phyloP scores from a whole-genome alignment of 2,888 invertebrate species.

The Notodonta dromedarius region DNA sequence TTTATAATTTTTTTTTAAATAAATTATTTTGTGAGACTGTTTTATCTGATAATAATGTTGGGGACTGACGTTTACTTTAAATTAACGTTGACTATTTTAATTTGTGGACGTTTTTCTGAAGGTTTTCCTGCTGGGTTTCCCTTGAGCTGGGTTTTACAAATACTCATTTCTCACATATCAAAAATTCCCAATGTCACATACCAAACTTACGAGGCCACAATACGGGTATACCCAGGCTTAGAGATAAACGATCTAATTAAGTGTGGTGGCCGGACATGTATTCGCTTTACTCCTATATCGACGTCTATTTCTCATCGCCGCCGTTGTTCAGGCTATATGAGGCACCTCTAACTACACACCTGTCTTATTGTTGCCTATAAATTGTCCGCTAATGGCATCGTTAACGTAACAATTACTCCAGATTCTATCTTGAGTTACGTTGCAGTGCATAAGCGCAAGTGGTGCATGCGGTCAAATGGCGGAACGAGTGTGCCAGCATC shows the following conservation, averaged over 20 bases:
- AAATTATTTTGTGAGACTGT: not conserved
- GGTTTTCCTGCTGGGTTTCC: not conserved
- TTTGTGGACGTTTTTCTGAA: not conserved
- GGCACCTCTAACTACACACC: constrained; percentile 45
- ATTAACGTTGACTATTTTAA: not conserved
- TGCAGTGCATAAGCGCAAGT: constrained; percentile 45
- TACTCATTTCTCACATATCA: not conserved
- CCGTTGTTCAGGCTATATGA: constrained; percentile 45
- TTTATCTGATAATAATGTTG: no score
- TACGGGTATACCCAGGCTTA: constrained; percentile 15
- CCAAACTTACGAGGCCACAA: not conserved
- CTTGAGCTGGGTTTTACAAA: not conserved
- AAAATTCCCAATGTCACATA: not conserved
- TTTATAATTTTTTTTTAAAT: not conserved
- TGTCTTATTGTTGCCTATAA: constrained; percentile 58
- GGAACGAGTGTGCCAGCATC: constrained; percentile 38
- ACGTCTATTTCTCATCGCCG: constrained; percentile 63
- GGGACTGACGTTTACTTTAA: not conserved
- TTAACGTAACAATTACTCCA: constrained; percentile 60
- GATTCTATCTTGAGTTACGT: constrained; percentile 61
- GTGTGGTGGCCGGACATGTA: constrained; percentile 55
- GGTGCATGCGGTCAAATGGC: constrained; percentile 49
- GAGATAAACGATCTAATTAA: constrained; percentile 69
- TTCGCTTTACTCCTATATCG: constrained; percentile 65
- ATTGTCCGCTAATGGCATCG: constrained; percentile 56